These are phyloP conservation scores for Microplitis manilae DNA, from an alignment of 2,888 invertebrate species.

Conservation along the genomic window DNA sequence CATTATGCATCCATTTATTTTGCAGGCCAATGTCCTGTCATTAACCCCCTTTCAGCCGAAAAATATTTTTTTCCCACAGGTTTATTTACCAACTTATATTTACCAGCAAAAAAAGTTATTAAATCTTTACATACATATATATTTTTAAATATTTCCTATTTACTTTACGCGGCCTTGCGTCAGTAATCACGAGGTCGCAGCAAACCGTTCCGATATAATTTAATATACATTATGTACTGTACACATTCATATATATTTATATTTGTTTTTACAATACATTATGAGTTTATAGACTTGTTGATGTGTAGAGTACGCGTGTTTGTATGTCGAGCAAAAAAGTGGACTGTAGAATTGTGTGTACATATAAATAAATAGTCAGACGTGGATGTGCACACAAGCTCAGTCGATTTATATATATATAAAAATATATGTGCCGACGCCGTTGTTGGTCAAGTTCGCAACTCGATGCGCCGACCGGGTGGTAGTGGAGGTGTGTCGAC, in stretches of 20 bases:
- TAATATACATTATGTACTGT: no score
- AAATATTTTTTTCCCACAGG: not conserved
- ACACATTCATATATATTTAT: no score
- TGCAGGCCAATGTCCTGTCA: constrained; percentile 20
- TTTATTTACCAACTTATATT: not conserved
- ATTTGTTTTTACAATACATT: not conserved
- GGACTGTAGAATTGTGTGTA: not conserved
- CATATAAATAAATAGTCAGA: not conserved
- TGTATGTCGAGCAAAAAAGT: no score
- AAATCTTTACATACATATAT: no score
- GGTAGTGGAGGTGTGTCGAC: constrained; percentile 65
- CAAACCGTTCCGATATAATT: no score
- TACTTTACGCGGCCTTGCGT: no score
- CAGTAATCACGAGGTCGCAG: no score
- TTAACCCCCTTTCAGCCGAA: not conserved
- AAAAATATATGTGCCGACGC: constrained; percentile 6
- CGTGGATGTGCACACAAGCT: not conserved
- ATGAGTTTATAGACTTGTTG: not conserved
- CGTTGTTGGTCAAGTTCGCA: constrained; percentile 41
- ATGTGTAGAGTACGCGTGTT: no score
- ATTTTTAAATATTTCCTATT: no score
- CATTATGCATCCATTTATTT: constrained; percentile 14
- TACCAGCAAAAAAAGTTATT: no score
- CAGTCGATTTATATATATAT: not conserved
- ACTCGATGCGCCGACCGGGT: constrained; percentile 50